These are phyloP conservation scores for Triplophysa bombifrons DNA, from an alignment of 2,797 vertebrate species.

Conservation along the genomic window DNA sequence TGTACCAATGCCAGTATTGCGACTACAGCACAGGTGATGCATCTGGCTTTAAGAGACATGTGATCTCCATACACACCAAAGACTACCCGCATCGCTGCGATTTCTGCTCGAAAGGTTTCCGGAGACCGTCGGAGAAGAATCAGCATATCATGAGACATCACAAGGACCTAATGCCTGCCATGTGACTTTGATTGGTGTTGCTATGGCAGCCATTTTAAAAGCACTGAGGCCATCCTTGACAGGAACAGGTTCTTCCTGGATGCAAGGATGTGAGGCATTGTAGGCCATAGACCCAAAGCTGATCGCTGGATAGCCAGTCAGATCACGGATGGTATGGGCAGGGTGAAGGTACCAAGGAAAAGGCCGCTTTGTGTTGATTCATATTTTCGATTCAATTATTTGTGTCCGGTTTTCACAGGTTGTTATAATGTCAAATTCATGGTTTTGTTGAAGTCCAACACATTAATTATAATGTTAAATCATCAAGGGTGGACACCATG, in stretches of 20 bases:
- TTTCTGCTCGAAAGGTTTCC: constrained; percentile 89
- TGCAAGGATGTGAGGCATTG: background rate
- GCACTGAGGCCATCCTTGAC: background rate
- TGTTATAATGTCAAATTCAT: background rate
- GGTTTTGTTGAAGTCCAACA: background rate
- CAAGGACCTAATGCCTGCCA: constrained; percentile 73
- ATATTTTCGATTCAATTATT: background rate
- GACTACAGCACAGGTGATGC: constrained; percentile 89
- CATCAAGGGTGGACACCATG: constrained; percentile 1
- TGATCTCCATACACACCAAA: constrained; percentile 91
- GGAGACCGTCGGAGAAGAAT: constrained; percentile 87
- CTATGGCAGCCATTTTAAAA: too few species aligned
- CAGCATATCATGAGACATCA: constrained; percentile 90
- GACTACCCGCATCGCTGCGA: constrained; percentile 90
- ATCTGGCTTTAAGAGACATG: constrained; percentile 88
- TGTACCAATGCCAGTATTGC: constrained; percentile 90
- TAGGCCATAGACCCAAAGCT: background rate
- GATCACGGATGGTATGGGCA: background rate
- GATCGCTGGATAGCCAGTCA: background rate
- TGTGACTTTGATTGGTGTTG: too few species aligned
- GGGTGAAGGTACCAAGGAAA: background rate
- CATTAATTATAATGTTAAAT: constrained; percentile 8
- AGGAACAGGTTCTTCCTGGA: background rate
- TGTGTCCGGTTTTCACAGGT: background rate
- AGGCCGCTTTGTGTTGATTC: background rate